A percentile compares a stretch with the other conserved stretches of the same genome.
Conservation (phyloP, 2,888 invertebrate genomes). For the Erebia aethiops region DNA sequence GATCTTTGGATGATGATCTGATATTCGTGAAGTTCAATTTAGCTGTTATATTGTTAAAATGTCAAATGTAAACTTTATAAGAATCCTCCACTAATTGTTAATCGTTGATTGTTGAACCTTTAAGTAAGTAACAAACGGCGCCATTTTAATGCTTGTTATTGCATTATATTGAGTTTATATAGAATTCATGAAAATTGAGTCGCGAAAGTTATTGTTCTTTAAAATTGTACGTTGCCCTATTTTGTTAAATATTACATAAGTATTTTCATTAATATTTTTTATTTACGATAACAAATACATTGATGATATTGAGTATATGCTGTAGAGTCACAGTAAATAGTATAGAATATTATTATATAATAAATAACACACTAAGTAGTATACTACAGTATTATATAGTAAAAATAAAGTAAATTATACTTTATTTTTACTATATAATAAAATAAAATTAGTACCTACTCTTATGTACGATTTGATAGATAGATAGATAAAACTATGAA, state of each 20-base stretch:
- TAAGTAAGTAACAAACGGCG: background rate
- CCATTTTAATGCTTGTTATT: background rate
- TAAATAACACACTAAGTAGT: too few species aligned
- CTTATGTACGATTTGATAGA: background rate
- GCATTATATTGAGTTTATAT: background rate
- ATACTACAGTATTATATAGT: too few species aligned
- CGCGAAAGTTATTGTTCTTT: background rate
- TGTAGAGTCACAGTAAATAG: too few species aligned
- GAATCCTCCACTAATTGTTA: background rate
- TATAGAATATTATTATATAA: too few species aligned
- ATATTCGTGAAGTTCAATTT: background rate
- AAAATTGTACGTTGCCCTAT: too few species aligned
- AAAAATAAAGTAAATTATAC: too few species aligned
- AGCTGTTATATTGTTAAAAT: background rate
- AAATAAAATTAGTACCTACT: background rate
- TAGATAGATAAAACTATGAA: background rate
- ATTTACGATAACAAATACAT: too few species aligned
- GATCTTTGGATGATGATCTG: background rate
- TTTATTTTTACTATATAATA: too few species aligned
- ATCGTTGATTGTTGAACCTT: background rate
- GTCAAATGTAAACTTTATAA: background rate
- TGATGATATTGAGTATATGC: too few species aligned
- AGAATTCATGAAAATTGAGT: background rate
- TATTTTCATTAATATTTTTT: too few species aligned
- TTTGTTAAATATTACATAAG: too few species aligned